These are phyloP conservation scores for Netelia fuscicornis DNA, from an alignment of 2,888 invertebrate genomes.

Conservation along the genomic window DNA sequence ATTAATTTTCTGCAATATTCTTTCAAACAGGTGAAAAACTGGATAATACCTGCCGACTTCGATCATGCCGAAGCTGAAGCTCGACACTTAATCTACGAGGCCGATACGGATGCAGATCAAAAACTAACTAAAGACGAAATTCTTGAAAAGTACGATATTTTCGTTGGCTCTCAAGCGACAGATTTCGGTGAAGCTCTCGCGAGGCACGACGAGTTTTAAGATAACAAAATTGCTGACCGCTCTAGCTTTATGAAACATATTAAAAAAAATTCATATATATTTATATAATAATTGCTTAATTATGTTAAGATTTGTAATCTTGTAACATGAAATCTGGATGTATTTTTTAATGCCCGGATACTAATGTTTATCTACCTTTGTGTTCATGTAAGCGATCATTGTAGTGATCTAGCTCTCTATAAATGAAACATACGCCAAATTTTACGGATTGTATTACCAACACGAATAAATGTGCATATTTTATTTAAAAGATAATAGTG, in stretches of 20 bases:
- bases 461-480: constrained; percentile 61
- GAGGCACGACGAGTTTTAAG: constrained; percentile 97
- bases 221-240: constrained; percentile 32
- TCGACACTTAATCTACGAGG: constrained; percentile 97
- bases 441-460: constrained; percentile 44
- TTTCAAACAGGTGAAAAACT: constrained; percentile 88
- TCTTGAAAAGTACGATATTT: constrained; percentile 97
- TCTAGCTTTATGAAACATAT: constrained; percentile 1
- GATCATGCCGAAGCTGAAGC: constrained; percentile 99
- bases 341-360: constrained; percentile 40
- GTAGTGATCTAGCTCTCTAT: constrained; percentile 33
- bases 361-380: constrained; percentile 48
- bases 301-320: constrained; percentile 39
- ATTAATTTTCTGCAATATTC: constrained; percentile 2
- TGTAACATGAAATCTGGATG: constrained; percentile 6
- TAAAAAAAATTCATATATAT: constrained; percentile 37
- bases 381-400: constrained; percentile 49
- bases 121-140: constrained; percentile 95
- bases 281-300: constrained; percentile 56
- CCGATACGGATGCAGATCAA: constrained; percentile 96
- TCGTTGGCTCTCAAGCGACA: constrained; percentile 99
- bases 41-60: constrained; percentile 98
- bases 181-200: constrained; percentile 99
- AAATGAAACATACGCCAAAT: constrained; percentile 48
- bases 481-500: constrained; percentile 11